phyloP scores from a whole-genome alignment of 2,888 invertebrate species.

The Pheosia gnoma region DNA sequence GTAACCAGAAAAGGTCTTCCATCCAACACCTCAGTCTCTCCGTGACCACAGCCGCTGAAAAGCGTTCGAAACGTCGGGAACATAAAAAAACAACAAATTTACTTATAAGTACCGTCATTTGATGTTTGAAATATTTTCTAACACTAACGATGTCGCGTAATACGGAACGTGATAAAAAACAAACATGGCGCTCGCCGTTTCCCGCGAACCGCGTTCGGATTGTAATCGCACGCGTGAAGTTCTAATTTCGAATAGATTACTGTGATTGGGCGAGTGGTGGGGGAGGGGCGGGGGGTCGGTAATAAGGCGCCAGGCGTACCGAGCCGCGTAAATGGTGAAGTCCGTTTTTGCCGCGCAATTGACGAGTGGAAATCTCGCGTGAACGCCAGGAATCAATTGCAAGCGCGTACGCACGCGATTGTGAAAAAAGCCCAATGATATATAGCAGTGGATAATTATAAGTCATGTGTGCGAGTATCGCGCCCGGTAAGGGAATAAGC shows the following conservation, averaged over 20 bases:
- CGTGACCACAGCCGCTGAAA: neutral
- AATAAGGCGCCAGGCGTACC: conserved; percentile 56
- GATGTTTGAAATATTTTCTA: conserved; percentile 64
- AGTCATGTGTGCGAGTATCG: conserved; percentile 46
- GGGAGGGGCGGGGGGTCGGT: conserved; percentile 50
- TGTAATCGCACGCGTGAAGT: conserved; percentile 61
- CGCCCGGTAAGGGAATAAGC: conserved; percentile 39
- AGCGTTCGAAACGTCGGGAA: neutral
- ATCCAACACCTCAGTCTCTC: neutral
- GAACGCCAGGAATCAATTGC: conserved; percentile 57
- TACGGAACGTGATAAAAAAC: conserved; percentile 42
- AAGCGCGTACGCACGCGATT: conserved; percentile 45
- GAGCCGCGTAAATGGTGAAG: conserved; percentile 52
- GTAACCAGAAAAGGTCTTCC: neutral
- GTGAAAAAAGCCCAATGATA: conserved; percentile 48
- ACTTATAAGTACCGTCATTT: conserved; percentile 68
- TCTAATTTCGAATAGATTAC: conserved; percentile 70
- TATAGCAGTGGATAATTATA: conserved; percentile 55
- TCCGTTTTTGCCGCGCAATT: conserved; percentile 58
- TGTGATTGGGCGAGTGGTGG: conserved; percentile 63
- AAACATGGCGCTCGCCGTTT: conserved; percentile 50
- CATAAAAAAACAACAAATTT: conserved; percentile 40
- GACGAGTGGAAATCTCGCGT: conserved; percentile 55
- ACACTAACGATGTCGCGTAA: conserved; percentile 55
- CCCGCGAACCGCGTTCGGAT: conserved; percentile 55